These are phyloP conservation scores for Eurystomus gularis DNA, from an alignment of 2,113 vertebrate species.

Conservation along the genomic window DNA sequence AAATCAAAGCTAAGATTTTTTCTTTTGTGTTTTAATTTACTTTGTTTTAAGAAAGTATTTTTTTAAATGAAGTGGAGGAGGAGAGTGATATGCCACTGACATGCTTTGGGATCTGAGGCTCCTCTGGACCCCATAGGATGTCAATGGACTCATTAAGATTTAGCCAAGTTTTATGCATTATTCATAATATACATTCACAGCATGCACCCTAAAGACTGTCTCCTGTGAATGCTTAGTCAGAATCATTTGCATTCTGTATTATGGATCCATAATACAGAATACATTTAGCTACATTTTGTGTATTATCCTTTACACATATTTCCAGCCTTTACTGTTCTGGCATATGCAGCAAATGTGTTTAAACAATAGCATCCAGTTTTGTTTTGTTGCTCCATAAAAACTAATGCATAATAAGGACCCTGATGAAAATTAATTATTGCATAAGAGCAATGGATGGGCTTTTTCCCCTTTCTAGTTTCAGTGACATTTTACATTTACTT, in stretches of 20 bases:
- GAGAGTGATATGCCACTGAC: constrained; percentile 38
- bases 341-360: constrained; percentile 66
- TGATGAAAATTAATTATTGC: constrained; percentile 72
- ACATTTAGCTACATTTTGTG: constrained; percentile 74
- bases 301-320: constrained; percentile 74
- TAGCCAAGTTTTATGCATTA: constrained; percentile 81
- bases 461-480: constrained; percentile 31
- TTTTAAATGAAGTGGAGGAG: constrained; percentile 51
- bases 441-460: constrained; percentile 59
- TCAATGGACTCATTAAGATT: constrained; percentile 81
- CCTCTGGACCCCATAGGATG: constrained; percentile 76
- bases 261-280: constrained; percentile 76
- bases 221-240: constrained; percentile 80
- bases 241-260: constrained; percentile 80
- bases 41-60: constrained; percentile 69
- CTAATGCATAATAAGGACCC: constrained; percentile 69
- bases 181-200: constrained; percentile 82
- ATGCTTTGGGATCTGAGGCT: constrained; percentile 73
- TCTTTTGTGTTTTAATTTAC: constrained; percentile 45
- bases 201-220: constrained; percentile 71
- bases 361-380: constrained; percentile 73
- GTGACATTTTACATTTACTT: constrained; percentile 63
- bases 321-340: constrained; percentile 61
- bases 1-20: not conserved
- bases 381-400: constrained; percentile 69